Evolutionary conservation across 2,113 vertebrate species (phyloP).

Genomic region (Zosterops lateralis): DNA sequence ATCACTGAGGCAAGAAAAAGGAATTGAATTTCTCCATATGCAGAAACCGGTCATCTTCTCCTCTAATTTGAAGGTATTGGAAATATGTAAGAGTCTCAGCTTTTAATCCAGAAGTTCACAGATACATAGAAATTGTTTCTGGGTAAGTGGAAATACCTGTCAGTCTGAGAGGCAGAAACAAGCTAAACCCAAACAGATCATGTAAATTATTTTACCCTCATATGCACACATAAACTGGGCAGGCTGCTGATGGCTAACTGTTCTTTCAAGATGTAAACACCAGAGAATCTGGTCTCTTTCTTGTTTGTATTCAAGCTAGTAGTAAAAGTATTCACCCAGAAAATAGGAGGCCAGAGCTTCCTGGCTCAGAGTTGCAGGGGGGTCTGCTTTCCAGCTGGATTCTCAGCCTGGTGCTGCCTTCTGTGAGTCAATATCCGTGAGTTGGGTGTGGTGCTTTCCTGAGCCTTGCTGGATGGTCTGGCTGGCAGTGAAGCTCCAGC

Average conservation of each 20-base stretch:
- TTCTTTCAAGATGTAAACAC: conserved; percentile 1
- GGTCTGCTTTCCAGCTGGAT: neutral
- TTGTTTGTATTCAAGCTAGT: conserved; percentile 3
- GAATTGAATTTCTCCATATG: neutral
- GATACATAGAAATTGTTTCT: neutral
- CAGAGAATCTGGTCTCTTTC: neutral
- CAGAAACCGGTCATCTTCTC: neutral
- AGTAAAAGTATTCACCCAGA: neutral
- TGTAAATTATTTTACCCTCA: neutral
- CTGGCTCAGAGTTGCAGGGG: neutral
- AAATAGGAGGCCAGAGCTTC: neutral
- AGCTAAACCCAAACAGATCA: neutral
- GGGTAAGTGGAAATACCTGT: neutral
- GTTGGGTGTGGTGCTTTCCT: neutral
- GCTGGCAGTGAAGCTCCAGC: neutral
- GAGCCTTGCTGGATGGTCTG: neutral
- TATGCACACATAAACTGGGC: neutral
- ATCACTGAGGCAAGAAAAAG: neutral
- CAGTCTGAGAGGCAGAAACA: neutral
- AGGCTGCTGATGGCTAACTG: neutral
- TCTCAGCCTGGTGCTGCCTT: neutral
- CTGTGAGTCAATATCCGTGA: rapidly evolving
- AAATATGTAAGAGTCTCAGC: neutral
- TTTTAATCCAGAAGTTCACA: neutral
- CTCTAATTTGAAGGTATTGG: neutral